Evolutionary conservation across 2,797 vertebrate species (phyloP).

Genomic region (Chrysocyon brachyurus): DNA sequence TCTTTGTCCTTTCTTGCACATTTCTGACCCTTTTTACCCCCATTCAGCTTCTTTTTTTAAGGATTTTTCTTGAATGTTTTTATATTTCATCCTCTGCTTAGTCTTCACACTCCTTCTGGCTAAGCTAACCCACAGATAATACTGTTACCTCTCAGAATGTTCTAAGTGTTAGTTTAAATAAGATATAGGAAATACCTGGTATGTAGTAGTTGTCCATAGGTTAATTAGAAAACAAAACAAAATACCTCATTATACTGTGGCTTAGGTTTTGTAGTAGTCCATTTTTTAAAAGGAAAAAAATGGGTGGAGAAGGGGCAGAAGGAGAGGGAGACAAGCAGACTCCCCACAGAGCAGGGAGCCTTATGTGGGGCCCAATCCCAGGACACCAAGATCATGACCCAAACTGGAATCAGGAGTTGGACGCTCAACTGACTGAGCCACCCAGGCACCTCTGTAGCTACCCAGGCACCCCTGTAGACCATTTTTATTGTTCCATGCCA

Average conservation of each 20-base stretch:
- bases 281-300: not conserved
- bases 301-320: not conserved
- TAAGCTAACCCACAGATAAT: not conserved
- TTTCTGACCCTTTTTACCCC: not conserved
- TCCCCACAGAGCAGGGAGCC: not conserved
- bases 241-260: not conserved
- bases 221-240: constrained; percentile 25
- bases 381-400: not conserved
- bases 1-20: not conserved
- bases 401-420: not conserved
- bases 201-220: not conserved
- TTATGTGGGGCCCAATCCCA: not conserved
- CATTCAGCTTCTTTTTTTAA: not conserved
- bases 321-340: not conserved
- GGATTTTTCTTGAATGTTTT: constrained; percentile 49
- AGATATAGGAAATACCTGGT: not conserved
- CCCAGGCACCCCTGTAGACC: not conserved
- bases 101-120: not conserved
- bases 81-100: not conserved
- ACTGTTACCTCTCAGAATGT: not conserved
- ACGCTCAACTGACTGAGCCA: not conserved
- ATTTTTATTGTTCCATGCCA: constrained; percentile 34
- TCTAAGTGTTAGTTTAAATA: not conserved
- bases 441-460: not conserved
- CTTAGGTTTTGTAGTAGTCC: not conserved